Conservation (phyloP, 2,797 vertebrate species). For the Sebastes nivosus region DNA sequence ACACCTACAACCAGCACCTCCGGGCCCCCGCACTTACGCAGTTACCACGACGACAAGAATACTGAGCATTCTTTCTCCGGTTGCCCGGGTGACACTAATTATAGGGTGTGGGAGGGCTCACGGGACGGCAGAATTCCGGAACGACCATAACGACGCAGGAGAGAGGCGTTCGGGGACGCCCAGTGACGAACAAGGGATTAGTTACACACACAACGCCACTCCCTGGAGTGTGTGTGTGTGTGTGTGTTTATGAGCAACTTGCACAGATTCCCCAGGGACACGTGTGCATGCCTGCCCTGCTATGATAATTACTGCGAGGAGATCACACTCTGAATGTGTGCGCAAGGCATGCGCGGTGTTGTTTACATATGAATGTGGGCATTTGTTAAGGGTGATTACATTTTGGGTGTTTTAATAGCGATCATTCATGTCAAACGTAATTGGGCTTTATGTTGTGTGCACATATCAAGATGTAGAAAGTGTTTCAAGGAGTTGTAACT, state of each 20-base stretch:
- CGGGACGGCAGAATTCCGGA: constrained; percentile 71
- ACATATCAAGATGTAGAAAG: constrained; percentile 7
- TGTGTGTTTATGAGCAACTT: constrained; percentile 66
- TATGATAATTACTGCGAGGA: constrained; percentile 68
- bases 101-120: constrained; percentile 79
- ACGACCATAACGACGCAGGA: constrained; percentile 66
- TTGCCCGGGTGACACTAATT: constrained; percentile 79
- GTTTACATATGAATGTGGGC: constrained; percentile 17
- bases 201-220: constrained; percentile 70
- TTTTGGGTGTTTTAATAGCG: constrained; percentile 20
- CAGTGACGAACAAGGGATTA: constrained; percentile 76
- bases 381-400: constrained; percentile 25
- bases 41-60: constrained; percentile 71
- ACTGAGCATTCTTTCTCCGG: constrained; percentile 77
- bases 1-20: constrained; percentile 72
- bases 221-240: constrained; percentile 43
- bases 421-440: constrained; percentile 24
- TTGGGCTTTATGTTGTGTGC: background rate
- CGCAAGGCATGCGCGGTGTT: constrained; percentile 27
- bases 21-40: constrained; percentile 63
- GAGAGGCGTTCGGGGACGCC: constrained; percentile 71
- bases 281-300: constrained; percentile 73
- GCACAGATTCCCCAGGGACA: constrained; percentile 71
- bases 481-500: constrained; percentile 13
- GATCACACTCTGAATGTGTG: constrained; percentile 50